phyloP scores from a whole-genome alignment of 2,113 vertebrate genomes.

The Cyprinodon tularosa region DNA sequence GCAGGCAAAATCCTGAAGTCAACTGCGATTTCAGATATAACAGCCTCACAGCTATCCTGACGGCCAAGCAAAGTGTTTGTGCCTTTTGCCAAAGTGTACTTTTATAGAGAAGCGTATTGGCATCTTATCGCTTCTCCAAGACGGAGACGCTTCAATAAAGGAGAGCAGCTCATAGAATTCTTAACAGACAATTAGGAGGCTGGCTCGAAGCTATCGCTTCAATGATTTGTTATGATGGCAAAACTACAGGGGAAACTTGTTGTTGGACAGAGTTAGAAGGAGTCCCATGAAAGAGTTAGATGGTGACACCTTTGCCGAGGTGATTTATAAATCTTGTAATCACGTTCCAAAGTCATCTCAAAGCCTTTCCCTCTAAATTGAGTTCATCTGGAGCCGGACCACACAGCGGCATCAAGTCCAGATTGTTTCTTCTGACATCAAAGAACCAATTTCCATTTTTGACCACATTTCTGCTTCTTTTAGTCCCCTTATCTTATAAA shows the following conservation, averaged over 20 bases:
- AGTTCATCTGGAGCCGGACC: slow-evolving; percentile 76
- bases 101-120: slow-evolving; percentile 80
- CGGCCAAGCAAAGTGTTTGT: slow-evolving; percentile 81
- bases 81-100: slow-evolving; percentile 81
- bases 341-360: slow-evolving; percentile 76
- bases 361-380: slow-evolving; percentile 79
- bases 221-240: slow-evolving; percentile 81
- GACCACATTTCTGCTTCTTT: slow-evolving; percentile 75
- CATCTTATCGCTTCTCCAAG: slow-evolving; percentile 79
- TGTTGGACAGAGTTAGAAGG: slow-evolving; percentile 78
- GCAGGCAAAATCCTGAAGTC: slow-evolving; percentile 75
- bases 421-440: slow-evolving; percentile 77
- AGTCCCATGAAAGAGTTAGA: slow-evolving; percentile 79
- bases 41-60: slow-evolving; percentile 77
- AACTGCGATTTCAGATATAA: slow-evolving; percentile 80
- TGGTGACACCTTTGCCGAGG: slow-evolving; percentile 80
- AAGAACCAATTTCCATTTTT: slow-evolving; percentile 74
- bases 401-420: slow-evolving; percentile 70
- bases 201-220: slow-evolving; percentile 75
- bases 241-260: slow-evolving; percentile 83
- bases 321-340: slow-evolving; percentile 78
- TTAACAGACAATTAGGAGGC: slow-evolving; percentile 80
- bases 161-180: slow-evolving; percentile 77
- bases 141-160: slow-evolving; percentile 79
- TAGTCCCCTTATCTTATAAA: slow-evolving; percentile 64